phyloP scores from a whole-genome alignment of 2,113 vertebrate species.

The Acinonyx jubatus region DNA sequence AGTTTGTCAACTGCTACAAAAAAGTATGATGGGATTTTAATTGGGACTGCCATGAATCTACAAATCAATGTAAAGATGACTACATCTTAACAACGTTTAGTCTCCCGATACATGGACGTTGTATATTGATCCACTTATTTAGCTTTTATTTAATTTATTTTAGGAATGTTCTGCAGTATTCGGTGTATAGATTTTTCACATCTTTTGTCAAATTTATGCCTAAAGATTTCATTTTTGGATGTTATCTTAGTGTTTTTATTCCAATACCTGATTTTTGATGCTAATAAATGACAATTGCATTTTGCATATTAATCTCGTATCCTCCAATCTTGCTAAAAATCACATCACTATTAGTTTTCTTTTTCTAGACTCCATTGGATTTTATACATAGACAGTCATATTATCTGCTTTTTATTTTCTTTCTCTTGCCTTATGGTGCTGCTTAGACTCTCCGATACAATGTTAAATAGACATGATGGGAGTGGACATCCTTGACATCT shows the following conservation, averaged over 20 bases:
- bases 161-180: background rate
- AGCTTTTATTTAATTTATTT: background rate
- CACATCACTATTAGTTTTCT: background rate
- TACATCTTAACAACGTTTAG: background rate
- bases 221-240: background rate
- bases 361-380: background rate
- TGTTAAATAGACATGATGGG: no score
- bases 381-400: background rate
- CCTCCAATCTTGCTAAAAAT: background rate
- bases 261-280: background rate
- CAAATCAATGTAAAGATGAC: background rate
- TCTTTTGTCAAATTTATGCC: background rate
- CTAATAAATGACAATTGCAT: background rate
- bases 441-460: background rate
- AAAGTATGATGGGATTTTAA: background rate
- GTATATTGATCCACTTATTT: background rate
- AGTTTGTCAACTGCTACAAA: background rate
- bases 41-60: background rate
- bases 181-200: background rate
- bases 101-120: background rate
- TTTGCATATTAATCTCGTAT: background rate
- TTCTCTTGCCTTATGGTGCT: background rate
- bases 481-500: background rate
- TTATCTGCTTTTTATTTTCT: background rate
- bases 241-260: background rate